These are phyloP conservation scores for Tauraco erythrolophus DNA, from an alignment of 2,113 vertebrate genomes.

Conservation along the genomic window DNA sequence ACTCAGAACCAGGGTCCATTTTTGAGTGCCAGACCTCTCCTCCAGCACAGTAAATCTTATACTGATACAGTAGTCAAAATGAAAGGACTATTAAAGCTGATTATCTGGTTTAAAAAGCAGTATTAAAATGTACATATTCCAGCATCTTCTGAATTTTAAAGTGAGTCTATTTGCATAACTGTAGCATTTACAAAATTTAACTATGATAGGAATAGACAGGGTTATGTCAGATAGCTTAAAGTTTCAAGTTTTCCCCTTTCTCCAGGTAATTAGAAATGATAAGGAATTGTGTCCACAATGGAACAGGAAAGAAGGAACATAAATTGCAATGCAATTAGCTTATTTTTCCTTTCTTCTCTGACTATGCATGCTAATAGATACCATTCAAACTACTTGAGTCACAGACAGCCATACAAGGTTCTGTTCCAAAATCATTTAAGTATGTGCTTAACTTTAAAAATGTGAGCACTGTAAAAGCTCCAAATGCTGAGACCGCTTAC, in stretches of 20 bases:
- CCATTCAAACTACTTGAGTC: constrained; percentile 8
- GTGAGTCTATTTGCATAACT: not conserved
- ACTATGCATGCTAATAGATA: constrained; percentile 44
- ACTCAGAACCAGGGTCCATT: not conserved
- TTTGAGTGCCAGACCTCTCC: not conserved
- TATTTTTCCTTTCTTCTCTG: constrained; percentile 9
- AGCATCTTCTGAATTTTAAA: not conserved
- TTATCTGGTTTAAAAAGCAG: not conserved
- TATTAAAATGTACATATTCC: not conserved
- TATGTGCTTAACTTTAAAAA: constrained; percentile 11
- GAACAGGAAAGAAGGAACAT: constrained; percentile 16
- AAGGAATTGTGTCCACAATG: constrained; percentile 54
- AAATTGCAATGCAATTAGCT: constrained; percentile 68
- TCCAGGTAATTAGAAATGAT: constrained; percentile 61
- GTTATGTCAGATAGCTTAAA: constrained; percentile 55
- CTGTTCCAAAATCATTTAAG: constrained; percentile 2
- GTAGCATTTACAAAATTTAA: constrained; percentile 49
- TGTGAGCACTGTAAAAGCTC: not conserved
- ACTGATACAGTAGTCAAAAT: not conserved
- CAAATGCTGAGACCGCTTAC: constrained; percentile 3
- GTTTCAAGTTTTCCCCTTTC: constrained; percentile 7
- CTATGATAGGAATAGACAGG: not conserved
- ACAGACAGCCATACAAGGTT: not conserved
- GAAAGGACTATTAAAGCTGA: not conserved
- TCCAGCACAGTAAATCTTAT: not conserved